Conservation (phyloP, 2,888 invertebrate genomes). For the Saturnia pavonia region DNA sequence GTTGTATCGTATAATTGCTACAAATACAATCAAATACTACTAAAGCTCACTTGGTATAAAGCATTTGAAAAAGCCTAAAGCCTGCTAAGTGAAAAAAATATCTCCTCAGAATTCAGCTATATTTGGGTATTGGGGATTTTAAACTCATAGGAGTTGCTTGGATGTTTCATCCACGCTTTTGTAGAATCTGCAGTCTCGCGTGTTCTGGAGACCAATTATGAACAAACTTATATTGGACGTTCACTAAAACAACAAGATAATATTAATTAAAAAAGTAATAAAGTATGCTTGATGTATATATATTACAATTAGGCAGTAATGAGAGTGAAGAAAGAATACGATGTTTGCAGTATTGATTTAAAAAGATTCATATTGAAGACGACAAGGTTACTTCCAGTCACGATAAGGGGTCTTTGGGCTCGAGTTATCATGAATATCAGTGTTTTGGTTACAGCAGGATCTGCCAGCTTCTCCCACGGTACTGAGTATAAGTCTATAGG, state of each 20-base stretch:
- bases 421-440: slow-evolving; percentile 58
- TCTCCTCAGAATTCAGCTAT: too few relatives aligned
- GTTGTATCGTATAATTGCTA: too few relatives aligned
- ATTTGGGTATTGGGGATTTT: too few relatives aligned
- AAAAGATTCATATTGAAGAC: slow-evolving; percentile 64
- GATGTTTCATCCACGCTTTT: too few relatives aligned
- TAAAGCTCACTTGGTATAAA: too few relatives aligned
- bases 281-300: neutral
- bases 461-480: slow-evolving; percentile 51
- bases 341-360: slow-evolving; percentile 62
- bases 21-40: too few relatives aligned
- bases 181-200: too few relatives aligned
- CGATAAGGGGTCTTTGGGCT: slow-evolving; percentile 49
- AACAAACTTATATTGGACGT: too few relatives aligned
- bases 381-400: slow-evolving; percentile 57
- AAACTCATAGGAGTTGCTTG: too few relatives aligned
- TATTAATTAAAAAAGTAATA: neutral
- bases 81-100: too few relatives aligned
- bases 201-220: too few relatives aligned
- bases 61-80: too few relatives aligned
- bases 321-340: slow-evolving; percentile 65
- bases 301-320: slow-evolving; percentile 38
- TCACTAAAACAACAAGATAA: neutral
- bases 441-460: slow-evolving; percentile 46
- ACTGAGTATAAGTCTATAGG: slow-evolving; percentile 50